A percentile compares a stretch with the other conserved stretches of the same genome.
Conservation (phyloP, 2,888 invertebrate genomes). For the Lycocerus yunnanus region DNA sequence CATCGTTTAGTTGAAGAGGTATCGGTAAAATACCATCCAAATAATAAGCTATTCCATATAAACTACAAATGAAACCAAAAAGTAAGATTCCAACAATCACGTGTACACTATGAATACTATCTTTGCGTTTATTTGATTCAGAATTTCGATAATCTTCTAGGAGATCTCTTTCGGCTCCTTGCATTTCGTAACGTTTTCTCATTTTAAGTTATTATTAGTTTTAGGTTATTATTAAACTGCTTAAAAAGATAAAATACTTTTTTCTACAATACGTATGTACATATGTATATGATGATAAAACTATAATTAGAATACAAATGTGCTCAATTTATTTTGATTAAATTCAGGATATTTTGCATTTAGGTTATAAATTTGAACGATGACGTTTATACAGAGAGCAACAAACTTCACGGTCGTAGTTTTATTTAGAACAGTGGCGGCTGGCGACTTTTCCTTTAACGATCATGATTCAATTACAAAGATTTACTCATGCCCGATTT, state of each 20-base stretch:
- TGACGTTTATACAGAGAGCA: background rate
- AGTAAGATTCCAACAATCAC: slow-evolving; percentile 16
- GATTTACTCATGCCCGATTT: too few species aligned
- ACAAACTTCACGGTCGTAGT: too few species aligned
- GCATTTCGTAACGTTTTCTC: slow-evolving; percentile 4
- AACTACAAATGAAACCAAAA: slow-evolving; percentile 12
- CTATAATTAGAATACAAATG: background rate
- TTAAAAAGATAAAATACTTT: background rate
- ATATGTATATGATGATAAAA: background rate
- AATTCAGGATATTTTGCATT: background rate
- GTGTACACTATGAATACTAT: slow-evolving; percentile 19
- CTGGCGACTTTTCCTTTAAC: too few species aligned
- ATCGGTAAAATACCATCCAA: slow-evolving; percentile 15
- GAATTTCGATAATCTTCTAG: slow-evolving; percentile 6
- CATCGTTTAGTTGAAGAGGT: slow-evolving; percentile 18
- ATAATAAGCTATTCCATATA: slow-evolving; percentile 20
- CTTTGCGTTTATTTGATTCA: background rate
- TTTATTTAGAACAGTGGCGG: too few species aligned
- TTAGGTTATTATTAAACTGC: background rate
- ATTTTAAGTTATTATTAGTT: background rate
- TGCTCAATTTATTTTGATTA: background rate
- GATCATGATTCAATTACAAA: too few species aligned
- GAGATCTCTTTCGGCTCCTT: background rate
- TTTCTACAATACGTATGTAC: too few species aligned
- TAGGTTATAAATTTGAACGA: background rate